Evolutionary conservation across 30 jellyfish, hydroid and myxozoan species (phyloP).

Genomic region (Pseudorhiza aurosa): DNA sequence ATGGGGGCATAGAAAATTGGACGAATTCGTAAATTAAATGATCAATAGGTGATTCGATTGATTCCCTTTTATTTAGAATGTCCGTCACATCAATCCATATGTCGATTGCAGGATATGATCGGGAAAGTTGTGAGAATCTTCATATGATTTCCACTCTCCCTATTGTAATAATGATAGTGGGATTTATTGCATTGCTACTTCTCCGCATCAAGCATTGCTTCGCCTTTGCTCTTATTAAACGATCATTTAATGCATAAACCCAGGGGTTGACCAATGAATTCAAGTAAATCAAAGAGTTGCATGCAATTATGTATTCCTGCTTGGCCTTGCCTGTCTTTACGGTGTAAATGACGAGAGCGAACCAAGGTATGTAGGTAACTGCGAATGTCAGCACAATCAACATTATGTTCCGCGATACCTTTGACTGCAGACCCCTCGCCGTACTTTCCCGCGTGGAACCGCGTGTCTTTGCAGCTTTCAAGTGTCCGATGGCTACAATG

Average conservation of each 20-base stretch:
- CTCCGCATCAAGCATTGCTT: background rate
- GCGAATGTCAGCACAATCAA: background rate
- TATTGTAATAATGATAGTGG: too few relatives aligned
- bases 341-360: background rate
- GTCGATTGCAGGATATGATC: too few relatives aligned
- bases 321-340: background rate
- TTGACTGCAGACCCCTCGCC: background rate
- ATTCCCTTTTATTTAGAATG: too few relatives aligned
- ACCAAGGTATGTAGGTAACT: constrained; percentile 13
- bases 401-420: background rate
- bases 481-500: background rate
- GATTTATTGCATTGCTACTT: background rate
- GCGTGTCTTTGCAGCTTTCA: background rate
- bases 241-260: constrained; percentile 17
- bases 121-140: too few relatives aligned
- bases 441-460: background rate
- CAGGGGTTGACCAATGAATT: constrained; percentile 16
- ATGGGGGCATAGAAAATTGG: too few relatives aligned
- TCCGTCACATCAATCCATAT: too few relatives aligned
- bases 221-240: background rate
- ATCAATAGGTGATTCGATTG: too few relatives aligned
- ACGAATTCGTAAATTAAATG: too few relatives aligned
- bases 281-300: background rate
- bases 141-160: too few relatives aligned
- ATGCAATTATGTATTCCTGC: background rate